Conservation (phyloP, 2,113 vertebrate species). For the Odontophorus gujanensis region DNA sequence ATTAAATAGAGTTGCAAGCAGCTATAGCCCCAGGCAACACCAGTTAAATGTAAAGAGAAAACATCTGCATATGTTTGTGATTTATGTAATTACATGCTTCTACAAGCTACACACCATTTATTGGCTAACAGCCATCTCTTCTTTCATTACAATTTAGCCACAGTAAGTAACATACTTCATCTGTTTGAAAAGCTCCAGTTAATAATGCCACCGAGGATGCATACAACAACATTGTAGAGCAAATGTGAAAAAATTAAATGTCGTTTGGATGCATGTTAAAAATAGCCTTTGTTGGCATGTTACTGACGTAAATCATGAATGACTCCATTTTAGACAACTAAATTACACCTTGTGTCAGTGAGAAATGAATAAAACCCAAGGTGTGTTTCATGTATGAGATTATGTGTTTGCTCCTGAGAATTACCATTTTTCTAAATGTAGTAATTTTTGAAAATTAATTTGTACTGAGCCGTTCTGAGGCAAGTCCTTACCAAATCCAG, state of each 20-base stretch:
- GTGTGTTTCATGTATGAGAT: background rate
- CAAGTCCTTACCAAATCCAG: slow-evolving; percentile 1
- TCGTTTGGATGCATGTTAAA: slow-evolving; percentile 34
- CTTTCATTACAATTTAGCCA: slow-evolving; percentile 61
- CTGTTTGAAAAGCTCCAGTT: slow-evolving; percentile 56
- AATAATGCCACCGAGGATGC: slow-evolving; percentile 44
- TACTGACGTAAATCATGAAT: slow-evolving; percentile 21
- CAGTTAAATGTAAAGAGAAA: slow-evolving; percentile 73
- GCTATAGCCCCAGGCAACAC: slow-evolving; percentile 72
- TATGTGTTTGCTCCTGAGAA: slow-evolving; percentile 44
- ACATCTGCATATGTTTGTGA: slow-evolving; percentile 77
- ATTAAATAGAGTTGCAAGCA: slow-evolving; percentile 75
- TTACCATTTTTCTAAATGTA: slow-evolving; percentile 17
- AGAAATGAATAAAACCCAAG: slow-evolving; percentile 46
- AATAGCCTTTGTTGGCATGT: slow-evolving; percentile 37
- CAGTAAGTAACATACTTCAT: slow-evolving; percentile 51
- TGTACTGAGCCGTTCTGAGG: background rate
- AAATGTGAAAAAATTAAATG: slow-evolving; percentile 52
- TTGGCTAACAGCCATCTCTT: slow-evolving; percentile 70
- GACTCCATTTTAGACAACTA: slow-evolving; percentile 45
- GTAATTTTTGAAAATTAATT: slow-evolving; percentile 42
- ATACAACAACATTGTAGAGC: background rate
- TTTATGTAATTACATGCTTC: slow-evolving; percentile 76
- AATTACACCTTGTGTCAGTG: slow-evolving; percentile 54
- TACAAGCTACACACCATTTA: slow-evolving; percentile 69